Evolutionary conservation across 2,797 vertebrate species (phyloP).

Genomic region (Xenentodon cancila): DNA sequence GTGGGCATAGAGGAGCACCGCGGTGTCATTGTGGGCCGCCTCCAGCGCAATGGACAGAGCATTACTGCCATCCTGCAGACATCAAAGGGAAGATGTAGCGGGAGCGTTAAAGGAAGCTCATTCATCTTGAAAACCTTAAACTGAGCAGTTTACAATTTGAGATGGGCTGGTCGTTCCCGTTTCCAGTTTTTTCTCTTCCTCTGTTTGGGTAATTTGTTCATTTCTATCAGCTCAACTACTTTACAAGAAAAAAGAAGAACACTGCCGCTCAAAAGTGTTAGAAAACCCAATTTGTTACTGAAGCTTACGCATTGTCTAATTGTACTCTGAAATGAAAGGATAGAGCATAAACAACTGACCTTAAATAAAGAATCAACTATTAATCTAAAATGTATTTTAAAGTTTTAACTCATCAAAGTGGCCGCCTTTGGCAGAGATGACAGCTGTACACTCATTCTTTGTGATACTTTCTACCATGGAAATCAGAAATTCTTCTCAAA

Average conservation of each 20-base stretch:
- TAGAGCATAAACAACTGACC: no score
- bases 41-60: conserved; percentile 87
- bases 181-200: conserved; percentile 2
- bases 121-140: conserved; percentile 16
- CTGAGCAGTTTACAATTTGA: conserved; percentile 5
- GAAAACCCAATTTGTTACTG: no score
- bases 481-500: no score
- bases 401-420: no score
- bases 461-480: no score
- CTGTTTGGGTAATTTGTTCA: conserved; percentile 1
- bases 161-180: conserved; percentile 14
- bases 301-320: no score
- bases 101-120: conserved; percentile 24
- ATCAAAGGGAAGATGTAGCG: conserved; percentile 11
- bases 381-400: no score
- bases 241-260: background rate
- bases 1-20: conserved; percentile 86
- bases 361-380: no score
- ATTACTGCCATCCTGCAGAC: conserved; percentile 84
- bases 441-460: no score
- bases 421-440: no score
- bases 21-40: conserved; percentile 87
- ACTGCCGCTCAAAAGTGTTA: no score
- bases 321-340: no score
- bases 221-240: conserved; percentile 5